Evolutionary conservation across 2,797 vertebrate species (phyloP).

Genomic region (Aulostomus chinensis): DNA sequence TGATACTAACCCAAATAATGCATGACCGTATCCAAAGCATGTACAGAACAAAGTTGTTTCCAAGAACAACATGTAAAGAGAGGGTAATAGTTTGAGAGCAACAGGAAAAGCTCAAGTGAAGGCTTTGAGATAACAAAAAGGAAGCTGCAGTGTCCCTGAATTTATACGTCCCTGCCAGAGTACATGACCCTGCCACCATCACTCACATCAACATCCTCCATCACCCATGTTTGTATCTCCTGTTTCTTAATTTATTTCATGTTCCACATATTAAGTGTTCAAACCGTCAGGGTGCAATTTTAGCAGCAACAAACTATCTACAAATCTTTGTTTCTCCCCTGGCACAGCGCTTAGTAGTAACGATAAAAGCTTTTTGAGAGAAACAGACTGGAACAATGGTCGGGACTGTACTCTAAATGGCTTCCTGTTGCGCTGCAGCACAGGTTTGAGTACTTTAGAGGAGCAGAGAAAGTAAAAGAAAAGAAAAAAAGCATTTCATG

Average conservation of each 20-base stretch:
- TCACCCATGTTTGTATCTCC: constrained; percentile 48
- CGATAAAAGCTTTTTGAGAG: constrained; percentile 70
- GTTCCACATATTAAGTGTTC: constrained; percentile 67
- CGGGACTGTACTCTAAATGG: constrained; percentile 62
- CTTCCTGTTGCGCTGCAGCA: constrained; percentile 72
- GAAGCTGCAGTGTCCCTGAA: constrained; percentile 53
- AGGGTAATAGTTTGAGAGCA: constrained; percentile 32
- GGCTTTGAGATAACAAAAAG: constrained; percentile 43
- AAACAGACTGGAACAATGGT: constrained; percentile 70
- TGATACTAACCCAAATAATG: neutral
- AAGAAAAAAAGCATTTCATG: neutral
- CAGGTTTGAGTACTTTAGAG: constrained; percentile 63
- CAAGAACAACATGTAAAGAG: constrained; percentile 17
- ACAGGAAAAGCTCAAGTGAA: constrained; percentile 51
- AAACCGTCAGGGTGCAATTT: constrained; percentile 66
- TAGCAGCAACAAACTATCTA: constrained; percentile 60
- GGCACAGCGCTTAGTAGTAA: constrained; percentile 60
- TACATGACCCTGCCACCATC: constrained; percentile 54
- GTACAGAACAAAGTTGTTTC: constrained; percentile 11
- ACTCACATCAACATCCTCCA: constrained; percentile 56
- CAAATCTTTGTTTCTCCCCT: constrained; percentile 72
- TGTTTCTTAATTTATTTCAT: constrained; percentile 69
- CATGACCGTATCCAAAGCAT: neutral
- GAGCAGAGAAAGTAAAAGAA: constrained; percentile 26
- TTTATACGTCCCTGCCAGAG: constrained; percentile 27